A percentile compares a stretch with the other conserved stretches of the same genome.
Evolutionary conservation across 2,113 vertebrate species (phyloP).

Genomic region (Litocranius walleri): DNA sequence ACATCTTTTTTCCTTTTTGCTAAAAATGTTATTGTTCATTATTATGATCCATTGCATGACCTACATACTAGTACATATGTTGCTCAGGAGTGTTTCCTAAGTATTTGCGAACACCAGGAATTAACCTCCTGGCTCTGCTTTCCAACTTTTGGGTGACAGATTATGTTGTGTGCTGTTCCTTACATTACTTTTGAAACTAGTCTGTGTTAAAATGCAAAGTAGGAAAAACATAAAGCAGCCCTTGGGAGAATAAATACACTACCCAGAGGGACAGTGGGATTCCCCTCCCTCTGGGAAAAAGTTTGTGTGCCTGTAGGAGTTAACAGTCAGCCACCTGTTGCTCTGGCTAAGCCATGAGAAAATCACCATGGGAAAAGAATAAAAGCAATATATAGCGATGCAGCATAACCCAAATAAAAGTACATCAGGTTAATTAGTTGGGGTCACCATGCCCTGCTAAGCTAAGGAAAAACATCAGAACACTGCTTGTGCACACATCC

Average conservation of each 20-base stretch:
- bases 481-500: not conserved
- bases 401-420: not conserved
- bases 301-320: not conserved
- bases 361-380: not conserved
- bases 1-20: not conserved
- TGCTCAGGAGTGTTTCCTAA: slow-evolving; percentile 20
- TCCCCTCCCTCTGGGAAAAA: not conserved
- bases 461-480: not conserved
- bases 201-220: slow-evolving; percentile 5
- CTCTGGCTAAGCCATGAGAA: not conserved
- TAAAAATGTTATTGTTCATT: slow-evolving; percentile 1
- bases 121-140: slow-evolving; percentile 51
- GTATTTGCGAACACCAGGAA: slow-evolving; percentile 48
- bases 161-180: slow-evolving; percentile 28
- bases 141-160: slow-evolving; percentile 42
- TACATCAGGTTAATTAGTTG: not conserved
- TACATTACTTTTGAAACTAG: not conserved
- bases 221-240: not conserved
- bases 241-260: not conserved
- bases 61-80: slow-evolving; percentile 28
- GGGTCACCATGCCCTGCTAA: not conserved
- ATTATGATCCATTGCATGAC: not conserved
- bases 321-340: not conserved
- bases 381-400: not conserved
- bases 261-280: not conserved